Base-by-base conservation (phyloP, 92 coral and sea anemone genomes). In the Metridium senile region DNA sequence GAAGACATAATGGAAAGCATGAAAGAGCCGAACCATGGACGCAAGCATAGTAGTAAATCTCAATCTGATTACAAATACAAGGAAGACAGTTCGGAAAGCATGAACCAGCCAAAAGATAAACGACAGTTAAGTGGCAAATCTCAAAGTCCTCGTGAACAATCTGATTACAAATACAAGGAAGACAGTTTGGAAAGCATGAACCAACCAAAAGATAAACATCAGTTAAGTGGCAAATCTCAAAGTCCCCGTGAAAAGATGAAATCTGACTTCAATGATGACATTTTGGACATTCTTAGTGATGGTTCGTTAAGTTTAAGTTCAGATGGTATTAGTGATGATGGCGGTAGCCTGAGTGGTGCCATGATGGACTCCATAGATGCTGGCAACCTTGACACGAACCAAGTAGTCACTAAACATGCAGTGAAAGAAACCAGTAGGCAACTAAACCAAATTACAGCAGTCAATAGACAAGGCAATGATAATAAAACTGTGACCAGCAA, bases 301-400 rank as follows among this genome's bases (percentile, higher is more conserved):
- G 66, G 73, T 0, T 69, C 84, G 18, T 45, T 71, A 21, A 71
- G 84, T 58, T 46, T 70, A 0, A 70, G 84, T 28, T 33, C 49
- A 16, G 79, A 26, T 11, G 68, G 52, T 30, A 69, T 21, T 0
- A 68, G 82, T 47, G 31, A 26, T 17, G 54, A 74, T 39, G 82
- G 68, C 27, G 33, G 30, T 1, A 68, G 66, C 49, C 65, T 78
- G 16, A 26, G 33, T 10, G 49, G 17, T 17, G n/a, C 34, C 7
- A 30, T 35, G 0, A 71, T 6, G 34, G 19, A 51, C 1, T 30
- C 6, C 1, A 0, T 1, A 22, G 45, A 26, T 17, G 11, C 9
- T 49, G 39, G 20, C 58, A 13, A 19, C 19, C 43, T 51, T 33
- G 29, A 34, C 11, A 46, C 19, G 21, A 39, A 11, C 54, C 27